phyloP scores from a whole-genome alignment of 2,888 invertebrate genomes.

The Zygogramma bicolorata region DNA sequence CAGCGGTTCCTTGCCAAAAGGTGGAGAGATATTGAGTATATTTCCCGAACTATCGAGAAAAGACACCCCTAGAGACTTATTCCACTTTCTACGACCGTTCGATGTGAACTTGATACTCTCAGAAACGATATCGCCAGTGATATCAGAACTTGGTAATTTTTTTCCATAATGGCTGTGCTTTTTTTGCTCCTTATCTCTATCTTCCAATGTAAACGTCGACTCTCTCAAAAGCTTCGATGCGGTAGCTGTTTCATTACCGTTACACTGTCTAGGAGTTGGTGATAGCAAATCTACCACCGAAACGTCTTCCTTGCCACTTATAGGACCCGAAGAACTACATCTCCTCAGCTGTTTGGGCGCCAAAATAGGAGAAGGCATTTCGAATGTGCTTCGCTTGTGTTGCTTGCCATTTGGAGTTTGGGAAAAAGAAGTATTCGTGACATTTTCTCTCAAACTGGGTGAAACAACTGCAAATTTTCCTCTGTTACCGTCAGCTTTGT shows the following conservation, averaged over 20 bases:
- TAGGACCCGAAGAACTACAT: background rate
- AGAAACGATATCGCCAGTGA: background rate
- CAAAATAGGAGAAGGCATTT: conserved; percentile 17
- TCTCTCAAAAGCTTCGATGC: background rate
- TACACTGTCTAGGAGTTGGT: background rate
- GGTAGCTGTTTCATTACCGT: background rate
- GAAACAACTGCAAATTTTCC: background rate
- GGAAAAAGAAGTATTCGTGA: too few species aligned
- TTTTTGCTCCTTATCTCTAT: background rate
- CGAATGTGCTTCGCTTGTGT: conserved; percentile 7
- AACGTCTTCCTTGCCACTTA: background rate
- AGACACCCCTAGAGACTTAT: conserved; percentile 30
- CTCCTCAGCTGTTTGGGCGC: background rate
- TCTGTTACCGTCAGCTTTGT: background rate
- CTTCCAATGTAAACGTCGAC: conserved; percentile 6
- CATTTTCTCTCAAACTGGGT: background rate
- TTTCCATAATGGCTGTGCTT: background rate
- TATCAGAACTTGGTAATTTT: too few species aligned
- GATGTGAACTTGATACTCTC: conserved; percentile 2
- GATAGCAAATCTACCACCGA: conserved; percentile 7
- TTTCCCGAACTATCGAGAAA: conserved; percentile 24
- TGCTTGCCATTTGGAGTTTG: background rate
- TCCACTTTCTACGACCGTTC: conserved; percentile 31
- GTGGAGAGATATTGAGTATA: conserved; percentile 24
- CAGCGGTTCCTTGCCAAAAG: too few species aligned